Base-by-base conservation (phyloP, 2,797 vertebrate genomes). In the Sorex maritimensis region DNA sequence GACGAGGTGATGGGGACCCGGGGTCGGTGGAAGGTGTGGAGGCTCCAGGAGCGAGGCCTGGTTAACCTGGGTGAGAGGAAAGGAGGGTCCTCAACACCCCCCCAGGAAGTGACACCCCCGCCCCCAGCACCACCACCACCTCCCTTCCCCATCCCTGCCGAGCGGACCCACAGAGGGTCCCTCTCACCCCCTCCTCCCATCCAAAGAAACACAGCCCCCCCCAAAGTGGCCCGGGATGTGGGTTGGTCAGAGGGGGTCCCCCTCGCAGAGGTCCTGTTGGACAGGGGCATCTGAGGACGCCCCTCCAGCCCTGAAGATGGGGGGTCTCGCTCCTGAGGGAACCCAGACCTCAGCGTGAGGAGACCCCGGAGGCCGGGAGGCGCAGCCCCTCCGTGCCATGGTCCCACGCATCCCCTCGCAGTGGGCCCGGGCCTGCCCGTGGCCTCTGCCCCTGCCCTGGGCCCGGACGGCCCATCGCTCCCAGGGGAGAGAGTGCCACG, bases 401-500 rank as follows among this genome's bases (percentile, higher is more conserved):
- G 84, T 46, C 78, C 34, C 58, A 4, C 0, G 68, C 26, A 55
- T 69, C 73, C 83, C 72, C n/a, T 26, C 13, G 28, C 73, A 65
- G 84, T 75, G 21, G 77, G 72, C 78, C 94, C 55, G 79, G 86
- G 55, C 67, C 44, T 82, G 30, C 78, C 2, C 0, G 63, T 55
- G 89, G 75, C 81, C 90, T 94, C 88, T 93, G 90, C 73, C 63
- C 80, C 92, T 93, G 65, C 49, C 65, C 34, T n/a, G 28, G 78
- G 34, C 86, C 93, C 21, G 6, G 23, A 55, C 24, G 65, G 71
- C 41, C 63, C 4, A 44, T 73, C 49, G 49, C 63, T 58, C 63
- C 58, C 30, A 14, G 79, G 84, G 67, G 67, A 72, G 75, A 91
- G 74, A 87, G 81, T 49, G 71, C 94, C 67, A 24, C 1, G 3